These are phyloP conservation scores for Xylota sylvarum DNA, from an alignment of 2,888 invertebrate species.

Conservation along the genomic window DNA sequence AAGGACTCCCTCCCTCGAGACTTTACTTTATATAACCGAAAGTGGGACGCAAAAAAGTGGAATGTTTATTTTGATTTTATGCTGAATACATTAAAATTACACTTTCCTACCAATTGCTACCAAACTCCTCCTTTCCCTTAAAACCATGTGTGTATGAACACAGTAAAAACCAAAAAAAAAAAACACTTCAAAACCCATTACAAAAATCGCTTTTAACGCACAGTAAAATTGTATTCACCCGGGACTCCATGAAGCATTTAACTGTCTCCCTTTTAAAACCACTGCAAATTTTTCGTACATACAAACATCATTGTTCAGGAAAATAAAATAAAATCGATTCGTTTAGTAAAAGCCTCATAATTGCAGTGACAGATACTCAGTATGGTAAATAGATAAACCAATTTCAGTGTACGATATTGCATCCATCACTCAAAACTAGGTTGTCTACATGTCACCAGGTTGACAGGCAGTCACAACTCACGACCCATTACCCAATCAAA, in stretches of 20 bases:
- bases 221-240: constrained; percentile 26
- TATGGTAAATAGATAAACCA: constrained; percentile 32
- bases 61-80: not conserved
- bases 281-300: not conserved
- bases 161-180: not conserved
- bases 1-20: not conserved
- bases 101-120: not conserved
- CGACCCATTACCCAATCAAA: constrained; percentile 34
- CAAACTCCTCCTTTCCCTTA: not conserved
- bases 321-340: constrained; percentile 37
- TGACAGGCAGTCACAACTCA: constrained; percentile 51
- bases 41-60: not conserved
- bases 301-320: no score
- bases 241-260: not conserved
- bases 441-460: constrained; percentile 42
- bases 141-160: not conserved
- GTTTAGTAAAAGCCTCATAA: constrained; percentile 48
- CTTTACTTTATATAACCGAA: not conserved
- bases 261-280: not conserved
- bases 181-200: constrained; percentile 17
- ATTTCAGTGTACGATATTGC: constrained; percentile 38
- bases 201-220: constrained; percentile 23
- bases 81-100: not conserved
- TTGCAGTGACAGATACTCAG: constrained; percentile 53
- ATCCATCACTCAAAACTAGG: constrained; percentile 56